Evolutionary conservation across 2,797 vertebrate genomes (phyloP).

Genomic region (Holocentrus rufus): DNA sequence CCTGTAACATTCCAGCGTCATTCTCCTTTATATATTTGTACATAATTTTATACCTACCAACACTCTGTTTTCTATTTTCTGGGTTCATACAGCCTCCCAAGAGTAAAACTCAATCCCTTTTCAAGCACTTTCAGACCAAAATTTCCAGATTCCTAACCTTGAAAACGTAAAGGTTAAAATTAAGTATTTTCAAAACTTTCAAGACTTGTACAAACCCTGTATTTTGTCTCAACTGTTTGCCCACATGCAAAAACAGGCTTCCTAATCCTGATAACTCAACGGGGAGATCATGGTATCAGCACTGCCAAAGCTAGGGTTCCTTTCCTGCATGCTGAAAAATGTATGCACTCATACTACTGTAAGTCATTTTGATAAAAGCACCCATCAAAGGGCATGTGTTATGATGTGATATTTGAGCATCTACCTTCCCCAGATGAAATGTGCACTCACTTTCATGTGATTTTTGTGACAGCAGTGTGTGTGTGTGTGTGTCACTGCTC

Average conservation of each 20-base stretch:
- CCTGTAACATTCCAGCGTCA: background rate
- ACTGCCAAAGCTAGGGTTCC: background rate
- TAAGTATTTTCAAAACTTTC: too few relatives aligned
- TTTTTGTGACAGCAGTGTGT: constrained; percentile 9
- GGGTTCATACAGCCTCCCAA: too few relatives aligned
- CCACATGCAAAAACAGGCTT: background rate
- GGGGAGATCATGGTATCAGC: background rate
- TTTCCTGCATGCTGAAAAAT: background rate
- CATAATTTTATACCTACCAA: background rate
- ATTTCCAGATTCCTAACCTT: too few relatives aligned
- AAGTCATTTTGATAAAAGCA: background rate
- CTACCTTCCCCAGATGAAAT: constrained; percentile 18
- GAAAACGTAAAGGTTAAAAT: too few relatives aligned
- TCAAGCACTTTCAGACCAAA: too few relatives aligned
- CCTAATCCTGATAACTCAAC: background rate
- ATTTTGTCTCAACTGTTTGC: background rate
- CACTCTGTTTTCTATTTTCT: background rate
- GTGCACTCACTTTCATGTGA: constrained; percentile 3
- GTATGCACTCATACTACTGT: too few relatives aligned
- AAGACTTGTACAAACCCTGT: too few relatives aligned
- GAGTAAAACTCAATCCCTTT: too few relatives aligned
- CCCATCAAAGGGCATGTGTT: background rate
- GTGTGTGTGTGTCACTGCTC: constrained; percentile 12
- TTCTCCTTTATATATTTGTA: background rate
- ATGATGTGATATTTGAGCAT: background rate